Evolutionary conservation across 2,888 invertebrate genomes (phyloP), one percentile per base, ranked within the genome.

Genomic region (Timema podura): DNA sequence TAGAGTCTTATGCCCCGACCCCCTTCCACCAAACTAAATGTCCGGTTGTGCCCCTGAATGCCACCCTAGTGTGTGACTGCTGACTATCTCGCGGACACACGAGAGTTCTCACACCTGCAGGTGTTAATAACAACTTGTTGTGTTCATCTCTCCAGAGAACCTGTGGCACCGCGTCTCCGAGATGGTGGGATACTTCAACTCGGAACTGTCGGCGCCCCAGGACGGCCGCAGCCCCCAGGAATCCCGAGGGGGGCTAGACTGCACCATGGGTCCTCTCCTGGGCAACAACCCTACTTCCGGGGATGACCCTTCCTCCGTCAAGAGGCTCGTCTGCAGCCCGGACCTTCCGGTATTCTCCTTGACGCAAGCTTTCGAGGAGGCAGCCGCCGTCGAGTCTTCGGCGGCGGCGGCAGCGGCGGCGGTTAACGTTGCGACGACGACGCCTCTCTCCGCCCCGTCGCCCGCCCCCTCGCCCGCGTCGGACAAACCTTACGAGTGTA

Each of bases 271-370:
- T 66, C 77, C 78, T 8, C 71, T 72, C 54, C 48, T 78, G 30
- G 16, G 51, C 6, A 54, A 64, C 13, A 44, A 67, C 15, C 57
- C 30, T 16, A 68, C 68, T 7, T 61, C 72, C 13, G 73, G 65
- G 13, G 71, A 68, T 10, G 69, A 51, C 16, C 54, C 65, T 45
- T 59, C 73, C 75, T 78, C 73, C 75, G 83, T 85, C 64, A 85
- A 86, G 74, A 84, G 84, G 71, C 81, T 87, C 30, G 87, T 87
- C 45, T 87, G 87, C 79, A 86, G 85, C 76, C 87, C 87, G 7
- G 87, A 87, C 75, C 78, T 87, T 70, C 84, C 85, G 8, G 82
- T 85, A 5, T 82, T 78, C 69, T 76, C 77, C 57, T 74, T 76
- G 11, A 75, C 76, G 7, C 74, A 77, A 7, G 73, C 76, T 7